Base-by-base conservation (phyloP, 2,888 invertebrate species). In the Lepidonotus clava region DNA sequence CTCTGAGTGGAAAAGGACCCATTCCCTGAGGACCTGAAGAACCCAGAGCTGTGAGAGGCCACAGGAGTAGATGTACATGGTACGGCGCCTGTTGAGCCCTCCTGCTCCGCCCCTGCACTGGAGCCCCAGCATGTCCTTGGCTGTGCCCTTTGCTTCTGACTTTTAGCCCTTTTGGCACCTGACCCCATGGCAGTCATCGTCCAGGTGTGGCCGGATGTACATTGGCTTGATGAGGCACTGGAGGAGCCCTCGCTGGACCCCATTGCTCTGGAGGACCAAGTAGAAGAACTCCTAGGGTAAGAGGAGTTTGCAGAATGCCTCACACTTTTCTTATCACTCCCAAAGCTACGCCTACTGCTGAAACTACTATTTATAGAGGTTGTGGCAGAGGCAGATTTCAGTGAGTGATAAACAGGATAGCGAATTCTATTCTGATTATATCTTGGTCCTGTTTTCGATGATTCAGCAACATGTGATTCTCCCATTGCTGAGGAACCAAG, bases 101-200 rank as follows among this genome's bases (percentile, higher is more conserved):
- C 38, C 61, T 61, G 61, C 11, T 76, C 76, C 36, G 76, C 38
- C 38, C 76, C 34, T 76, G 38, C 76, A 76, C 32, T 76, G 61
- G 28, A 61, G 28, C 28, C 11, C 1, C 61, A 32, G 18, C 6
- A 53, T 1, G 11, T 61, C 14, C 61, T 61, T 11, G 0, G 18
- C 5, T 61, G 28, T 61, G 61, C 61, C 28, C 24, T 32, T 14
- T 24, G 61, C 11, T 61, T 1, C 24, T 61, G 61, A 56, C 14
- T n/a, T 11, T 2, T 61, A 2, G 1, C 1, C 61, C 28, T 61
- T 32, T 61, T 32, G 24, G 28, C 11, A 61, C 61, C 28, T 61
- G 2, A 32, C n/a, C n/a, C n/a, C n/a, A 11, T 61, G 5, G 28
- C 61, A 28, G 61, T 61, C 28, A 61, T n/a, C 11, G 61, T 61